Evolutionary conservation across 2,113 vertebrate genomes (phyloP), one percentile per base, ranked within the genome.

Genomic region (Paralichthys olivaceus): DNA sequence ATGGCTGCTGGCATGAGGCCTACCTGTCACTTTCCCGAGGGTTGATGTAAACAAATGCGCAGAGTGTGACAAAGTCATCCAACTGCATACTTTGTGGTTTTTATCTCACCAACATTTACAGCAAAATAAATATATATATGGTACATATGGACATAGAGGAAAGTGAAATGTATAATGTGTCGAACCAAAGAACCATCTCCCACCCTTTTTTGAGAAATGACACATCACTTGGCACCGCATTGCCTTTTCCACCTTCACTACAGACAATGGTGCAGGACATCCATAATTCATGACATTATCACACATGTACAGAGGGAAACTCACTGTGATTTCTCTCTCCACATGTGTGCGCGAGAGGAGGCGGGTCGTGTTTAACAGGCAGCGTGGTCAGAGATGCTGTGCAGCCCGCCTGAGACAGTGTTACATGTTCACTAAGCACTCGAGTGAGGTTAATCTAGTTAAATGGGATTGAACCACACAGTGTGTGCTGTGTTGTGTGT

Each of bases 261-360:
- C 80, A 85, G 78, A 84, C 85, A 84, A 80, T 89, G 80, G 67
- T 71, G 74, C 86, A 87, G 81, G 40, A 45, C 77, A 90, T 93
- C 72, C 87, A 92, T 92, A 90, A 93, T 93, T 89, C 86, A 91
- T 90, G 60, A 73, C 57, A 72, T 82, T 84, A 82, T 90, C 86
- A 86, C 70, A 45, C 28, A 75, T 85, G 71, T 75, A 79, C 37
- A 61, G 72, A 73, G 32, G 55, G 73, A 59, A 75, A 57, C 45
- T 82, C 55, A 45, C 64, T 81, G 60, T 84, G 70, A 84, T 77
- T 82, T 72, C 34, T 71, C 56, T 75, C 49, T 66, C 56, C 8
- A 54, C 5, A 4, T 57, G 37, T 55, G 56, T 62, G 63, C 49
- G 54, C 7, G 40, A 29, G 12, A 74, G 58, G 15, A 40, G 61